Evolutionary conservation across 2,113 vertebrate genomes (phyloP).

Genomic region (Capreolus pygargus): DNA sequence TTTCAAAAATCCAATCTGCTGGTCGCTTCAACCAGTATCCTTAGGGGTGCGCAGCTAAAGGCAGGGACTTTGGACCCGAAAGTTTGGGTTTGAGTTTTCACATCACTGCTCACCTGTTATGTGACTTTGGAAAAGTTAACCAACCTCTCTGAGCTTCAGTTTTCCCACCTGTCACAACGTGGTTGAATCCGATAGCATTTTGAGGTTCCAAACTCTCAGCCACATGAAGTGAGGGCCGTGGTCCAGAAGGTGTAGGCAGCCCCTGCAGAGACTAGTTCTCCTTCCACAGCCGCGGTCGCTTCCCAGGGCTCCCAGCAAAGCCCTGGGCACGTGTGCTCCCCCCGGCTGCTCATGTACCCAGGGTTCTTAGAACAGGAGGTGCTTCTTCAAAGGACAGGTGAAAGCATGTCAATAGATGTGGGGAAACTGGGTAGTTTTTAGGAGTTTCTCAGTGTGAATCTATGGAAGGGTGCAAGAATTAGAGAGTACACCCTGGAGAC

Average conservation of each 20-base stretch:
- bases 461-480: accelerated
- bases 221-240: accelerated
- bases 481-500: not conserved
- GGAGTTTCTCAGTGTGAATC: not conserved
- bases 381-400: accelerated
- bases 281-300: accelerated
- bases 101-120: accelerated
- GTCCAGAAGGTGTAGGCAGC: accelerated
- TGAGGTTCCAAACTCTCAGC: not conserved
- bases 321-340: too few relatives aligned
- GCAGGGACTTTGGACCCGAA: not conserved
- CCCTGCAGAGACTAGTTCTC: accelerated
- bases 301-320: accelerated
- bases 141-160: not conserved
- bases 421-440: too few relatives aligned
- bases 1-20: not conserved
- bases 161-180: not conserved
- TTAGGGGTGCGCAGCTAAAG: accelerated
- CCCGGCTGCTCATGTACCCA: accelerated
- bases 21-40: accelerated
- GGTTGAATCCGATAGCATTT: accelerated
- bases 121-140: not conserved
- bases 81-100: too few relatives aligned
- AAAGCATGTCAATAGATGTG: not conserved
- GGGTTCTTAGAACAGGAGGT: not conserved